phyloP scores from a whole-genome alignment of 2,113 vertebrate species.

The Pyrgilauda ruficollis region DNA sequence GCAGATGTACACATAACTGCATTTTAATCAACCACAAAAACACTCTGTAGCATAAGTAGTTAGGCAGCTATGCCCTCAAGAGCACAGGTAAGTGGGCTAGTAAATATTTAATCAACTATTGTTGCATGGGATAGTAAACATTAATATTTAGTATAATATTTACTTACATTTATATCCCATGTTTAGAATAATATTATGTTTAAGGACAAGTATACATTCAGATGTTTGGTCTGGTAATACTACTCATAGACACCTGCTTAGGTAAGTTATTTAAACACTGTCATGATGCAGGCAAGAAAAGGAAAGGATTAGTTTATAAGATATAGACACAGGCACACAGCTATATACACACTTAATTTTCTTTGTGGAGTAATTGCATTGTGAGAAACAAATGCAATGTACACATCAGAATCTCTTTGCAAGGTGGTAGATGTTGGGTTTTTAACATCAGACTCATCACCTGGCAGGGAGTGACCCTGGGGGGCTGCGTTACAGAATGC shows the following conservation, averaged over 20 bases:
- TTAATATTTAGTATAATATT: constrained; percentile 51
- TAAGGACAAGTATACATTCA: neutral
- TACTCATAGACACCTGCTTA: neutral
- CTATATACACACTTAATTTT: neutral
- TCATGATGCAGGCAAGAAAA: neutral
- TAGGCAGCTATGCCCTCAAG: constrained; percentile 2
- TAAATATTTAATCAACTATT: constrained; percentile 61
- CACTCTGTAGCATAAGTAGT: neutral
- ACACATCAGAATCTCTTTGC: neutral
- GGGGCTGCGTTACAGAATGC: neutral
- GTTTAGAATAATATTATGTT: constrained; percentile 7
- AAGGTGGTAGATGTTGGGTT: neutral
- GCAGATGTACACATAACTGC: neutral
- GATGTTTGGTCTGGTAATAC: neutral
- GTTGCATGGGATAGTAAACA: constrained; percentile 9
- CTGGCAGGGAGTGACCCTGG: constrained; percentile 46
- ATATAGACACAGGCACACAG: neutral
- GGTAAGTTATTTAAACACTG: neutral
- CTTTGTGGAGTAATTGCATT: neutral
- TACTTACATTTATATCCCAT: constrained; percentile 35
- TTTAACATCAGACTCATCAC: neutral
- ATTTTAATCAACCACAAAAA: constrained; percentile 48
- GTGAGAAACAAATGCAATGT: neutral
- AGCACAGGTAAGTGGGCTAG: constrained; percentile 37
- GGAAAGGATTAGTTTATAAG: neutral